phyloP scores from a whole-genome alignment of 2,113 vertebrate genomes.

The Ramphastos sulfuratus region DNA sequence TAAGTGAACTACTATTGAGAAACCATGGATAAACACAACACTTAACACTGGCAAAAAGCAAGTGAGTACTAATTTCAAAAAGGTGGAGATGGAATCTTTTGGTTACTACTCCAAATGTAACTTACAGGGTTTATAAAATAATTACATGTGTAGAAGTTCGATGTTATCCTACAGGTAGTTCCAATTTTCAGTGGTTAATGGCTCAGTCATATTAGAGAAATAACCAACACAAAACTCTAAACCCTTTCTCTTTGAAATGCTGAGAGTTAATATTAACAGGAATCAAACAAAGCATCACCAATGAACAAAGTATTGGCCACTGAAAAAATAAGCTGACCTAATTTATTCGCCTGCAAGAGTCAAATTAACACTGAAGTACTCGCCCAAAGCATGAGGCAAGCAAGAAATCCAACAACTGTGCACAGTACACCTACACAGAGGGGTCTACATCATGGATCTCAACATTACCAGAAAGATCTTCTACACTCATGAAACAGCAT shows the following conservation, averaged over 20 bases:
- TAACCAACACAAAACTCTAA: not conserved
- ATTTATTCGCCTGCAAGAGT: not conserved
- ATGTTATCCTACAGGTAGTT: not conserved
- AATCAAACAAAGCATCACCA: not conserved
- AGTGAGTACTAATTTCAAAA: not conserved
- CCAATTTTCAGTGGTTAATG: not conserved
- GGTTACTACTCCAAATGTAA: not conserved
- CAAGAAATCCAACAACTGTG: not conserved
- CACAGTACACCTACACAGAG: not conserved
- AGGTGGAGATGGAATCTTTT: not conserved
- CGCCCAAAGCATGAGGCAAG: not conserved
- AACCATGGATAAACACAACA: not conserved
- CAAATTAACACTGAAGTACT: not conserved
- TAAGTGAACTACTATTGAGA: not conserved
- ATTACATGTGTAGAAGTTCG: not conserved
- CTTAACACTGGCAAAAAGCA: not conserved
- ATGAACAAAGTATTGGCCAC: not conserved
- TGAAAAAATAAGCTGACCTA: not conserved
- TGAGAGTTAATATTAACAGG: not conserved
- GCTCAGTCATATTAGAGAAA: not conserved
- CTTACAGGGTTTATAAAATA: not conserved
- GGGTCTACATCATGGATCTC: rapidly evolving
- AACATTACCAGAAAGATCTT: not conserved
- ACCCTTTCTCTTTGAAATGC: not conserved
- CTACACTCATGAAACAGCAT: not conserved